Conservation (phyloP, 1,140 invertebrate species). For the Atta cephalotes region DNA sequence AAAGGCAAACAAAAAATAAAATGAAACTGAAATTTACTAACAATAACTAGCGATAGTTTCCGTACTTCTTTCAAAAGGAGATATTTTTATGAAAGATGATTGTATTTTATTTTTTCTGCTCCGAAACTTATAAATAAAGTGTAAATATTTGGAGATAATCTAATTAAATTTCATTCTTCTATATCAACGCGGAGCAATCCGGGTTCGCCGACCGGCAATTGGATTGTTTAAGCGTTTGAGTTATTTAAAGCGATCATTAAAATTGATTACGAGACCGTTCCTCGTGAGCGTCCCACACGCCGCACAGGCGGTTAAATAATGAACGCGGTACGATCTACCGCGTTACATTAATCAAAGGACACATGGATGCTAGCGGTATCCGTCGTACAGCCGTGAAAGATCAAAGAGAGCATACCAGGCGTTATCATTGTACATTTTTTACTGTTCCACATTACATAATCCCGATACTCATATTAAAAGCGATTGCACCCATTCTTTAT, state of each 20-base stretch:
- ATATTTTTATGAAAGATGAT: background rate
- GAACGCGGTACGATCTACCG: constrained; percentile 46
- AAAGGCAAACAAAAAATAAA: background rate
- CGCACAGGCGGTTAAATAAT: constrained; percentile 60
- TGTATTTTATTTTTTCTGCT: background rate
- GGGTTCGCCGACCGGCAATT: constrained; percentile 31
- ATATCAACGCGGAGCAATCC: background rate
- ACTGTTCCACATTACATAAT: constrained; percentile 1
- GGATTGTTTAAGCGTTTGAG: constrained; percentile 48
- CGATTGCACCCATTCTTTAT: background rate
- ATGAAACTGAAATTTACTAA: constrained; percentile 2
- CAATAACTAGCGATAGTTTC: background rate
- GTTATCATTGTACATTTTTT: constrained; percentile 33
- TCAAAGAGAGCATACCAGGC: constrained; percentile 37
- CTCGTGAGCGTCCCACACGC: constrained; percentile 59
- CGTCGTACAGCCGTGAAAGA: constrained; percentile 37
- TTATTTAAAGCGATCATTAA: constrained; percentile 70
- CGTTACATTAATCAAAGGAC: constrained; percentile 67
- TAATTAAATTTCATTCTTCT: background rate
- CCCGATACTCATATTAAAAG: background rate
- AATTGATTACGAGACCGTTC: constrained; percentile 68
- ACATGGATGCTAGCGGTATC: constrained; percentile 59
- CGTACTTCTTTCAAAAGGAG: background rate
- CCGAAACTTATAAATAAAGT: background rate
- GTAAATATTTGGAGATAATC: background rate